phyloP scores from a whole-genome alignment of 1,140 invertebrate genomes.

The Anoplophora glabripennis region DNA sequence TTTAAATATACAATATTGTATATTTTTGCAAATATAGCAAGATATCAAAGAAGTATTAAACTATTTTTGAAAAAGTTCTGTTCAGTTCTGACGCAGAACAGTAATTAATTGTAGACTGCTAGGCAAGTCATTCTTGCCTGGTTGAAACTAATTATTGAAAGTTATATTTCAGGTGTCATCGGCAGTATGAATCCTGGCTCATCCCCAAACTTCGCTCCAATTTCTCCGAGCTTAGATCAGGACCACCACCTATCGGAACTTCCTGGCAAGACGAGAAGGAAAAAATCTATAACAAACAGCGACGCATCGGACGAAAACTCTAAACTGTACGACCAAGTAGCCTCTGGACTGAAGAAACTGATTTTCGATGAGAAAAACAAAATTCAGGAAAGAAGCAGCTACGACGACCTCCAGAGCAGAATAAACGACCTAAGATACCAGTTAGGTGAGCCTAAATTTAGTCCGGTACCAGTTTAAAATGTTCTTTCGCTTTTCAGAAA shows the following conservation, averaged over 20 bases:
- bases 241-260: background rate
- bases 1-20: no score
- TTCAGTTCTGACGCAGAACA: no score
- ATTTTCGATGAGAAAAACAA: background rate
- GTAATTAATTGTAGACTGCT: no score
- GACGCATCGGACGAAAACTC: background rate
- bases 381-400: constrained; percentile 4
- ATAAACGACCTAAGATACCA: constrained; percentile 27
- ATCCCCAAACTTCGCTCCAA: background rate
- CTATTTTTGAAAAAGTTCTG: no score
- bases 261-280: background rate
- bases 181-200: constrained; percentile 24
- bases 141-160: background rate
- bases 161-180: constrained; percentile 24
- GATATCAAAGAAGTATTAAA: no score
- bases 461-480: constrained; percentile 7
- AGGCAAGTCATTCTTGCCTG: no score
- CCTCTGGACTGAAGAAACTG: background rate
- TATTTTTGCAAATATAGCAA: no score
- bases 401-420: constrained; percentile 20
- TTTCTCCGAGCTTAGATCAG: background rate
- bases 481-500: constrained; percentile 20
- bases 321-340: background rate
- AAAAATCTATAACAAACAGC: background rate
- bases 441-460: constrained; percentile 30